These are phyloP conservation scores for Perizoma affinitatum DNA, from an alignment of 2,888 invertebrate species.

Conservation along the genomic window DNA sequence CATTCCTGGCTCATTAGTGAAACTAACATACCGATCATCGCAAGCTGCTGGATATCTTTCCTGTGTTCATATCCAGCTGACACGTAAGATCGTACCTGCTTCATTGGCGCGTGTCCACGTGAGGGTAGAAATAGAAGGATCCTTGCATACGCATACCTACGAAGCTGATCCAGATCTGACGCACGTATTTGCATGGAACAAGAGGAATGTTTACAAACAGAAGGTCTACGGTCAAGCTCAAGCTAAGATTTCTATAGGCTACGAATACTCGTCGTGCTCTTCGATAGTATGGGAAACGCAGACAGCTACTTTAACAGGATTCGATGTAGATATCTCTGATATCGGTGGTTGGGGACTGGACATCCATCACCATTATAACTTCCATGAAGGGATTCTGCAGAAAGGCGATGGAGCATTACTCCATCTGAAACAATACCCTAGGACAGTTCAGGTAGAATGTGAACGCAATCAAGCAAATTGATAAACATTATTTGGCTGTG, in stretches of 20 bases:
- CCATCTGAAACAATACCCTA: slow-evolving; percentile 95
- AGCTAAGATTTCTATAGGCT: slow-evolving; percentile 95
- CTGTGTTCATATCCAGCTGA: slow-evolving; percentile 95
- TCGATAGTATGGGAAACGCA: slow-evolving; percentile 97
- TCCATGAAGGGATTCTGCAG: slow-evolving; percentile 98
- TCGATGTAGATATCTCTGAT: slow-evolving; percentile 98
- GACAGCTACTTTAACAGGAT: slow-evolving; percentile 96
- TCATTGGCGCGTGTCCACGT: slow-evolving; percentile 95
- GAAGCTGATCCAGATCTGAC: slow-evolving; percentile 98
- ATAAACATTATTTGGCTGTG: background rate
- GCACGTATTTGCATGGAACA: slow-evolving; percentile 99
- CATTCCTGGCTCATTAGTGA: slow-evolving; percentile 96
- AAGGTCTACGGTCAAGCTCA: slow-evolving; percentile 96
- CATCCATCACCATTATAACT: slow-evolving; percentile 99
- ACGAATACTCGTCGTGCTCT: slow-evolving; percentile 94
- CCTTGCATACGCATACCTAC: slow-evolving; percentile 94
- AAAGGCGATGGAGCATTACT: slow-evolving; percentile 98
- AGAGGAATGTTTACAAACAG: slow-evolving; percentile 98
- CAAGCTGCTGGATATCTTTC: slow-evolving; percentile 97
- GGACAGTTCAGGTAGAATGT: slow-evolving; percentile 88
- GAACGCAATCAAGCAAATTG: background rate
- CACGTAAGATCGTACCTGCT: slow-evolving; percentile 90
- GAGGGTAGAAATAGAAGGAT: slow-evolving; percentile 96
- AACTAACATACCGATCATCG: slow-evolving; percentile 97
- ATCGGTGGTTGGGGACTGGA: slow-evolving; percentile 99